Conservation (phyloP, 2,797 vertebrate species). For the Artibeus jamaicensis region DNA sequence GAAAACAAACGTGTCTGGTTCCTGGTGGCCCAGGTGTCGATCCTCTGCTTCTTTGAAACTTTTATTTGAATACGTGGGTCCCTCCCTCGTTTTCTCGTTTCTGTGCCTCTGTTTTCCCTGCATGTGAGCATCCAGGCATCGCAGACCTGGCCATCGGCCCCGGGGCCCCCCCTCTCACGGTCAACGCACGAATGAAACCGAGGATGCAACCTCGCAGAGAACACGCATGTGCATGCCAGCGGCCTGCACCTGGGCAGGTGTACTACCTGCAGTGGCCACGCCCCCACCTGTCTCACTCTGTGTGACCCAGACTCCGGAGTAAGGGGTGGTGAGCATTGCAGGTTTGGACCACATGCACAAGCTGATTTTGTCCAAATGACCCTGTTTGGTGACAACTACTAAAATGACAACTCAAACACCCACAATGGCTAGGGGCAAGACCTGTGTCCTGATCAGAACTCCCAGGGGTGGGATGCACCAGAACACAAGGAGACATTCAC, state of each 20-base stretch:
- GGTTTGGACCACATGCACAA: not conserved
- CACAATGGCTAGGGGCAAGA: not conserved
- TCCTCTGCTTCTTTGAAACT: not conserved
- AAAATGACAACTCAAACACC: not conserved
- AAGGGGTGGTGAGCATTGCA: too few relatives aligned
- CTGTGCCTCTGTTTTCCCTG: not conserved
- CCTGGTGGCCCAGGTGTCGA: not conserved
- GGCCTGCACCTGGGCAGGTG: too few relatives aligned
- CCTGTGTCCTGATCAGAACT: not conserved
- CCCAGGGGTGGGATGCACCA: not conserved
- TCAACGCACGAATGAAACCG: rapidly evolving
- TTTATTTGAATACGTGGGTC: not conserved
- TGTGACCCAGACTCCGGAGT: too few relatives aligned
- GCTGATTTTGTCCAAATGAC: too few relatives aligned
- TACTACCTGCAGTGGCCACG: too few relatives aligned
- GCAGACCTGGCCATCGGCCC: not conserved
- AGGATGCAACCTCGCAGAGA: not conserved
- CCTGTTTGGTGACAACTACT: not conserved
- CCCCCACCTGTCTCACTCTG: too few relatives aligned
- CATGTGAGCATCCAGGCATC: not conserved
- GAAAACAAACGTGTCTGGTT: not conserved
- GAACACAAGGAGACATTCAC: rapidly evolving
- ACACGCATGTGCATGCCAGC: too few relatives aligned
- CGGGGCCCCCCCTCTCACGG: too few relatives aligned
- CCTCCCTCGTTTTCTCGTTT: not conserved